Conservation (phyloP, 2,113 vertebrate genomes). For the Sapayoa aenigma region DNA sequence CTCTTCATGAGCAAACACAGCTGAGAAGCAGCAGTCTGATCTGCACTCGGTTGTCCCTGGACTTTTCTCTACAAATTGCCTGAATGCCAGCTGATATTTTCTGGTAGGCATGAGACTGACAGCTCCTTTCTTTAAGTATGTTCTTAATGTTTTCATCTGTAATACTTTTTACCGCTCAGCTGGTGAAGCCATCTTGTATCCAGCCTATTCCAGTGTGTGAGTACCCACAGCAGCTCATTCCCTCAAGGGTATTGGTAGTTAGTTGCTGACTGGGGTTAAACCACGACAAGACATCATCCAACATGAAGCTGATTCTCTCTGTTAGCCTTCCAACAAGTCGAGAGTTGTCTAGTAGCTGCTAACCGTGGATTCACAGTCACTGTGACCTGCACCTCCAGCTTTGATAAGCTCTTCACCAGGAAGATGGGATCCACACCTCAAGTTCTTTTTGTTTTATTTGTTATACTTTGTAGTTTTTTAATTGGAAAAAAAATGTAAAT, state of each 20-base stretch:
- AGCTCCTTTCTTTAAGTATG: background rate
- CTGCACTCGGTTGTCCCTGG: background rate
- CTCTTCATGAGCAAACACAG: background rate
- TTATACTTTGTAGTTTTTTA: background rate
- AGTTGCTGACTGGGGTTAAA: background rate
- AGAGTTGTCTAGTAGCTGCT: background rate
- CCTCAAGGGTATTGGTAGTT: background rate
- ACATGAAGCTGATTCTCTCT: background rate
- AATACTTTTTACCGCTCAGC: background rate
- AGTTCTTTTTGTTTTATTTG: background rate
- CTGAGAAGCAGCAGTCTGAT: background rate
- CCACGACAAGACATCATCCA: background rate
- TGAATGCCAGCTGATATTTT: background rate
- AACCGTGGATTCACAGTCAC: background rate
- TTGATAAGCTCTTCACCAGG: background rate
- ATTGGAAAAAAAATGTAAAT: background rate
- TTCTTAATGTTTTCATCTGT: background rate
- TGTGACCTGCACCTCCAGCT: too few relatives aligned
- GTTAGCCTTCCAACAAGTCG: background rate
- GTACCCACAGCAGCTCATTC: background rate
- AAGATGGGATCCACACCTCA: background rate
- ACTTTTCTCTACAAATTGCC: background rate
- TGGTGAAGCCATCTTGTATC: background rate
- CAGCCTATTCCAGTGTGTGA: background rate
- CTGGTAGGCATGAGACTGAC: background rate